These are phyloP conservation scores for Leptura quadrifasciata DNA, from an alignment of 2,888 invertebrate genomes.

Conservation along the genomic window DNA sequence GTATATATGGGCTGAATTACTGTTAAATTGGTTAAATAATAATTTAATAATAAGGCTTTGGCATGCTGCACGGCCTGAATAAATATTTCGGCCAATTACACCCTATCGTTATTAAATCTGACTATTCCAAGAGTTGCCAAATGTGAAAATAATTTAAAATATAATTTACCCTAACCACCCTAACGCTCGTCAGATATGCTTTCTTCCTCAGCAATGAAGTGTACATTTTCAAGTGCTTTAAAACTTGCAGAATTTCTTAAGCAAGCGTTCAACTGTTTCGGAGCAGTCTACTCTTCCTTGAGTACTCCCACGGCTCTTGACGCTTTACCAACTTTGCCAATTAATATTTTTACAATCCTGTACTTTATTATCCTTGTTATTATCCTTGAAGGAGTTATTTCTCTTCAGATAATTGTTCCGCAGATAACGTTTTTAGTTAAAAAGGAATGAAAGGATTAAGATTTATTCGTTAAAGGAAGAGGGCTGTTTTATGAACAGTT, in stretches of 20 bases:
- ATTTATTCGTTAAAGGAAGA: constrained; percentile 50
- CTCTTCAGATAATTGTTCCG: constrained; percentile 66
- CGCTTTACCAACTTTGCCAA: constrained; percentile 71
- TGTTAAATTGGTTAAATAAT: too few relatives aligned
- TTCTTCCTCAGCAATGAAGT: constrained; percentile 3
- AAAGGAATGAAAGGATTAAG: constrained; percentile 57
- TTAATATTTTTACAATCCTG: constrained; percentile 72
- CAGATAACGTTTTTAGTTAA: constrained; percentile 62
- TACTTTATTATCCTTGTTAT: constrained; percentile 71
- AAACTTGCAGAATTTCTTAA: constrained; percentile 25
- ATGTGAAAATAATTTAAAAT: constrained; percentile 4
- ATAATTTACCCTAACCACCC: constrained; percentile 8
- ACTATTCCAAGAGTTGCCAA: neutral
- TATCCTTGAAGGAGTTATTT: constrained; percentile 69
- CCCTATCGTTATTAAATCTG: neutral
- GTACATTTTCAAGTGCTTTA: constrained; percentile 19
- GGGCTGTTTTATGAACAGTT: constrained; percentile 13
- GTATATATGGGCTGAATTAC: too few relatives aligned
- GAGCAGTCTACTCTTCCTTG: constrained; percentile 48
- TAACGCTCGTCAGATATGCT: constrained; percentile 35
- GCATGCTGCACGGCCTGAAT: neutral
- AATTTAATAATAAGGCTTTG: neutral
- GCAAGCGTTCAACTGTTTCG: constrained; percentile 47
- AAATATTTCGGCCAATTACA: neutral
- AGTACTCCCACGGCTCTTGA: constrained; percentile 66